Conservation (phyloP, 2,113 vertebrate genomes). For the Crypturellus undulatus region DNA sequence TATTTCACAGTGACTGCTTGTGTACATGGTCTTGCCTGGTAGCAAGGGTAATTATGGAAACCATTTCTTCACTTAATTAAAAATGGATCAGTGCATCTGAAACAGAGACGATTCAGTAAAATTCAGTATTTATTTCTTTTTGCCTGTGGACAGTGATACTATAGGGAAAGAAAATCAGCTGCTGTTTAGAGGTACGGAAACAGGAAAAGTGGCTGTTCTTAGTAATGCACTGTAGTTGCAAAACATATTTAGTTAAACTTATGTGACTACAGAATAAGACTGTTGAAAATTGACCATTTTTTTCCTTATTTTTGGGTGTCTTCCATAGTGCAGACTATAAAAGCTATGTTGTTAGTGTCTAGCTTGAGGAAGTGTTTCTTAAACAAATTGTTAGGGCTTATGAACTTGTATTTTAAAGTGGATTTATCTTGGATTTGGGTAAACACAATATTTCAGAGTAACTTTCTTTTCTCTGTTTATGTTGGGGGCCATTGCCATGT, state of each 20-base stretch:
- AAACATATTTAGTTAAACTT: neutral
- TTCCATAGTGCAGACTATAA: neutral
- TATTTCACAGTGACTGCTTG: neutral
- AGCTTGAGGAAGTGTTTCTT: neutral
- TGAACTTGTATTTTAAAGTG: neutral
- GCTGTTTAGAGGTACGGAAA: neutral
- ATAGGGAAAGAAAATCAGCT: neutral
- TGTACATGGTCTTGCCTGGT: neutral
- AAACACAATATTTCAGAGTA: neutral
- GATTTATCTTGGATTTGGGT: neutral
- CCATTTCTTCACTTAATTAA: neutral
- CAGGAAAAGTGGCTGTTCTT: neutral
- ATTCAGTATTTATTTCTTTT: neutral
- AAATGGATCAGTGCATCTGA: neutral
- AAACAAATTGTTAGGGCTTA: neutral
- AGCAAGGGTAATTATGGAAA: neutral
- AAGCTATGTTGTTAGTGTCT: neutral
- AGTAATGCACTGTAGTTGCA: neutral
- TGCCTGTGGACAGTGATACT: neutral
- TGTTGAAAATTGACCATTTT: neutral
- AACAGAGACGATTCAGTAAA: neutral
- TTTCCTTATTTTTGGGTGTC: neutral
- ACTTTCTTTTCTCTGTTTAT: neutral
- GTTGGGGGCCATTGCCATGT: neutral
- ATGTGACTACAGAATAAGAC: rapidly evolving